A percentile compares a stretch with the other conserved stretches of the same genome.
Conservation (phyloP, 2,797 vertebrate genomes). For the Lophotriccus pileatus region DNA sequence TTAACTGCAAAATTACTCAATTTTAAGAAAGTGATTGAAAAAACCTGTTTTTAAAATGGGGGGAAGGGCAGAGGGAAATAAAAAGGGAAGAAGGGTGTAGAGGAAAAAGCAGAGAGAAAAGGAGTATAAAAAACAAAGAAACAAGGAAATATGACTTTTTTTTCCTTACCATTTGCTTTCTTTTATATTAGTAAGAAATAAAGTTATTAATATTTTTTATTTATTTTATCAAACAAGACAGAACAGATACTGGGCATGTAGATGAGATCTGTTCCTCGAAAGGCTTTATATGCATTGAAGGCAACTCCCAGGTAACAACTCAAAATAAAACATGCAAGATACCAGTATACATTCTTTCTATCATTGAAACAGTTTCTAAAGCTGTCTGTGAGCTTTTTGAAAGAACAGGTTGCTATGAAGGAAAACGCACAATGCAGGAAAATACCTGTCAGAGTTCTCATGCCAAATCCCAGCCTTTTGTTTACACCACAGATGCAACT, state of each 20-base stretch:
- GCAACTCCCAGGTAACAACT: not conserved
- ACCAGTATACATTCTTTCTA: not conserved
- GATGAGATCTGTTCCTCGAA: not conserved
- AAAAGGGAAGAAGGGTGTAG: not conserved
- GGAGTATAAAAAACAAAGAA: not conserved
- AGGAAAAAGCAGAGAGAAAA: rapidly evolving
- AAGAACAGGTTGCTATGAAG: not conserved
- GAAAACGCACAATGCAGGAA: not conserved
- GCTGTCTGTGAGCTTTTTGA: not conserved
- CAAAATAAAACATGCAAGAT: not conserved
- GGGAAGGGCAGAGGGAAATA: rapidly evolving
- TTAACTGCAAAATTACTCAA: not conserved
- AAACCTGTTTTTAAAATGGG: not conserved
- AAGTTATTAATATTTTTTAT: not conserved
- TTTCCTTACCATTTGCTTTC: not conserved
- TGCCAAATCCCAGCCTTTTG: not conserved
- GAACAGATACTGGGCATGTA: not conserved
- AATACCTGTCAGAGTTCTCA: not conserved
- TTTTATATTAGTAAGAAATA: not conserved
- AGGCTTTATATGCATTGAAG: not conserved
- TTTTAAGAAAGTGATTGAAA: not conserved
- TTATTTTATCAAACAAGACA: not conserved
- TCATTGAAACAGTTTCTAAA: not conserved
- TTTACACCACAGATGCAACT: not conserved
- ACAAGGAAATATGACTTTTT: not conserved